A percentile compares a stretch with the other conserved stretches of the same genome.
Conservation (phyloP, 2,113 vertebrate genomes). For the Alectura lathami region DNA sequence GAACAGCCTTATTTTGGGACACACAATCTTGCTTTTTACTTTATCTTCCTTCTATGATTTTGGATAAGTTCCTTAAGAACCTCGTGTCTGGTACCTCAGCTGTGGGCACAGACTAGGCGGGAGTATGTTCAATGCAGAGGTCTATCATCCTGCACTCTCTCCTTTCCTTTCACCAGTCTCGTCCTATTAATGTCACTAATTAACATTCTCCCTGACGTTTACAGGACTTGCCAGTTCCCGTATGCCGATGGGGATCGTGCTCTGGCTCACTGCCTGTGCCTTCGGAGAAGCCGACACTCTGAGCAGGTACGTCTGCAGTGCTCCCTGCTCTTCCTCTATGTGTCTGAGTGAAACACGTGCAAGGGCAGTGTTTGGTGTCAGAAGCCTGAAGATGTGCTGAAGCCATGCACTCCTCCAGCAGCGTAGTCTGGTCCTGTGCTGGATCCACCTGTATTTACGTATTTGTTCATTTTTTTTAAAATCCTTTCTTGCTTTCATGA, state of each 20-base stretch:
- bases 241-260: background rate
- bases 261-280: background rate
- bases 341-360: background rate
- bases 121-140: background rate
- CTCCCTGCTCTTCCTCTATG: background rate
- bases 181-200: background rate
- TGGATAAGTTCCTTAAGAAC: background rate
- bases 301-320: background rate
- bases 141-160: background rate
- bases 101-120: background rate
- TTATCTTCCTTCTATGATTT: background rate
- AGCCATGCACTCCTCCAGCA: background rate
- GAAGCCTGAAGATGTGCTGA: background rate
- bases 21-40: background rate
- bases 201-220: background rate
- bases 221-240: background rate
- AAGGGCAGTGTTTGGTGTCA: background rate
- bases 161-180: background rate
- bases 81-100: rapidly evolving
- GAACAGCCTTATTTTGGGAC: background rate
- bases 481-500: background rate
- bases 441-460: background rate
- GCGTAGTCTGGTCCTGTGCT: background rate
- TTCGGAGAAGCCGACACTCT: background rate
- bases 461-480: background rate